Evolutionary conservation across 1,140 invertebrate species (phyloP).

Genomic region (Tetranychus urticae): DNA sequence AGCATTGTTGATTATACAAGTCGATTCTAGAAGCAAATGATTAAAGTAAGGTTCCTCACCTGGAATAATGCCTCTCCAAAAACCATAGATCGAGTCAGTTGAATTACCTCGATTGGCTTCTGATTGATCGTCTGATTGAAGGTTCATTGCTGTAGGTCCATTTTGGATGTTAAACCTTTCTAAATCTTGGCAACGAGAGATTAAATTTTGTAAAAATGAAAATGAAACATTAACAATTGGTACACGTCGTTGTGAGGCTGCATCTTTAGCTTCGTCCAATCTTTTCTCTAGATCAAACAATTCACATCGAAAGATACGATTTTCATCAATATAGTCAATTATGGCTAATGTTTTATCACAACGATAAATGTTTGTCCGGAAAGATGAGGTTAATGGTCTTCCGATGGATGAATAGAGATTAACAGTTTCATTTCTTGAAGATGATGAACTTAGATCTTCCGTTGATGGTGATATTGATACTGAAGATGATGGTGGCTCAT

Average conservation of each 20-base stretch:
- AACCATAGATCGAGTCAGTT: neutral
- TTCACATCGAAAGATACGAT: neutral
- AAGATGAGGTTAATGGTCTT: too few relatives aligned
- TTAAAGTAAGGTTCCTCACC: neutral
- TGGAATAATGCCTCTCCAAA: neutral
- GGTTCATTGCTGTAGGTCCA: neutral
- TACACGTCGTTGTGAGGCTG: neutral
- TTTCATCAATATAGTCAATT: neutral
- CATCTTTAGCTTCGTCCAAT: neutral
- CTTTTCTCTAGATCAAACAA: neutral
- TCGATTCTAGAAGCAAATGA: too few relatives aligned
- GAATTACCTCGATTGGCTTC: neutral
- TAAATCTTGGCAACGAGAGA: neutral
- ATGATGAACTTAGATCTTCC: too few relatives aligned
- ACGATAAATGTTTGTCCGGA: neutral
- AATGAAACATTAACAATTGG: neutral
- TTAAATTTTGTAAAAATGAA: neutral
- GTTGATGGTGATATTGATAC: too few relatives aligned
- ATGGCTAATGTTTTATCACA: slow-evolving; percentile 2
- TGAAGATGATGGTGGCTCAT: too few relatives aligned
- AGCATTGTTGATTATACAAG: too few relatives aligned
- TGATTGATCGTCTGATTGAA: neutral
- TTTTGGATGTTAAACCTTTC: neutral
- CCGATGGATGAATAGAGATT: too few relatives aligned
- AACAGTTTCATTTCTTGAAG: too few relatives aligned